Percentiles rank a stretch among this genome's conserved stretches.
Evolutionary conservation across 2,797 vertebrate species (phyloP).

Genomic region (Malacoctenus gilli): DNA sequence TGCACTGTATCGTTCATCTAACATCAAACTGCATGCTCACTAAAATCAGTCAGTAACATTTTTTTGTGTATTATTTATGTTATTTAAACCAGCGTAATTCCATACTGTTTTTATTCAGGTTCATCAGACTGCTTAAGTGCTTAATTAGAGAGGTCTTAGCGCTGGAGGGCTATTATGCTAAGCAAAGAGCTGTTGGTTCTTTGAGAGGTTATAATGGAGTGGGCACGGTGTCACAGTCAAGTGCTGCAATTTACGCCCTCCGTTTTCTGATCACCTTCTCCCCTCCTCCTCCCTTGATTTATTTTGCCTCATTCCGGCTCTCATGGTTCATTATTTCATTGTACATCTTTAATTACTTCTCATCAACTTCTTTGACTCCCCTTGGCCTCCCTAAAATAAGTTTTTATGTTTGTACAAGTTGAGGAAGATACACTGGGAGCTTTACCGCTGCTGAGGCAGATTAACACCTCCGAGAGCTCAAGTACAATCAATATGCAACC

Average conservation of each 20-base stretch:
- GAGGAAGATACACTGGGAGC: not conserved
- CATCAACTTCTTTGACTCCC: not conserved
- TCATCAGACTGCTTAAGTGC: constrained; percentile 33
- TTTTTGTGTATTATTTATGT: constrained; percentile 33
- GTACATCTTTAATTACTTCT: not conserved
- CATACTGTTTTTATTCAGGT: constrained; percentile 30
- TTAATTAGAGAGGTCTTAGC: constrained; percentile 57
- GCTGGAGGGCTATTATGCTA: constrained; percentile 61
- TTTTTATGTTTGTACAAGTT: not conserved
- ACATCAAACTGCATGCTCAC: too few relatives aligned
- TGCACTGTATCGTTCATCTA: constrained; percentile 7
- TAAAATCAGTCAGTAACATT: too few relatives aligned
- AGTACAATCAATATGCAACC: too few relatives aligned
- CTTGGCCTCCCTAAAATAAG: not conserved
- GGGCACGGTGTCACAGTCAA: constrained; percentile 53
- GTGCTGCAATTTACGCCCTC: constrained; percentile 36
- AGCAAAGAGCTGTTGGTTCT: constrained; percentile 52
- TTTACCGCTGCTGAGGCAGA: not conserved
- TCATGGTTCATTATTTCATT: not conserved
- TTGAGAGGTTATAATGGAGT: constrained; percentile 49
- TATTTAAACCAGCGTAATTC: constrained; percentile 11
- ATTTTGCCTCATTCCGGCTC: constrained; percentile 1
- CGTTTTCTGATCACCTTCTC: constrained; percentile 27
- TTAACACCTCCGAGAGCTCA: not conserved
- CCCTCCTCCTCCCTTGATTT: constrained; percentile 14